Evolutionary conservation across 2,888 invertebrate genomes (phyloP), one percentile per base, ranked within the genome.

Genomic region (Athalia cordata): DNA sequence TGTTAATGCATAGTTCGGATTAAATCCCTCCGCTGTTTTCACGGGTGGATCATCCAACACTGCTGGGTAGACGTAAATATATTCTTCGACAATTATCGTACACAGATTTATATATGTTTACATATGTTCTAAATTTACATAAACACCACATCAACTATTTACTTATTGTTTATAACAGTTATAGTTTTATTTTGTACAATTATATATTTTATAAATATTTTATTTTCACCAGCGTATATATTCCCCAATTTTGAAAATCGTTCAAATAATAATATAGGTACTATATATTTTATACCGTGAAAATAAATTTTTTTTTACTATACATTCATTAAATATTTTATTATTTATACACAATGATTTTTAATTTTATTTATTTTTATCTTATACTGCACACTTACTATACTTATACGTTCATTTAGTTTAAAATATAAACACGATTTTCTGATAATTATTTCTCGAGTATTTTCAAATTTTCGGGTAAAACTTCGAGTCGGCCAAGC

Each of bases 161-260:
- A 29, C 29, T 29, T 29, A 29, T 29, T 2, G 29, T 29, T 29
- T 29, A 29, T n/a, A 29, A 29, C 29, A 2, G 29, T 29, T 29
- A 29, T 49, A 66, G n/a, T 11, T 49, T 66, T 66, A 66, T 66
- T 66, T 49, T 15, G 7, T 52, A 52, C 13, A 6, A 5, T 49
- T 49, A 49, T 49, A 49, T 66, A 47, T 47, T 59, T 72, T 50
- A 67, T 5, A 8, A 49, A 52, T 75, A 75, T 75, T 64, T 75
- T 29, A 29, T 29, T 2, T 29, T 29, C 29, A 75, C 49, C 75
- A 75, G 75, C 75, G 75, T 75, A 75, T 75, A 75, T 75, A 64
- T 75, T 75, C 75, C 75, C 75, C 75, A 62, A 52, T 47, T 62
- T 49, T 62, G 15, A 50, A 75, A 62, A 43, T 29, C 29, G 29